phyloP scores from a whole-genome alignment of 2,797 vertebrate genomes.

The Tadarida brasiliensis region DNA sequence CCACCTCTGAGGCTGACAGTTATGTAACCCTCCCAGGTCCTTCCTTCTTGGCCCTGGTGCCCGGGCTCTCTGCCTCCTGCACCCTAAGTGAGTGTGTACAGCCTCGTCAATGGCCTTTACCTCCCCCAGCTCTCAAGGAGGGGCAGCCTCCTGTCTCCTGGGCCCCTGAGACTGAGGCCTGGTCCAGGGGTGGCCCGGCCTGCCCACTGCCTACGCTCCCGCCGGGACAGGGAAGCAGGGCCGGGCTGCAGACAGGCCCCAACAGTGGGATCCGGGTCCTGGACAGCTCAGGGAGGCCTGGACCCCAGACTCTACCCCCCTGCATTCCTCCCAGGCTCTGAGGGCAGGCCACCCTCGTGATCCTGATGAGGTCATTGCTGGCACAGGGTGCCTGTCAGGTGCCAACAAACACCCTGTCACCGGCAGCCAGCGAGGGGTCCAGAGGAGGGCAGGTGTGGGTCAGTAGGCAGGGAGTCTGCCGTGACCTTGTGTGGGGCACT shows the following conservation, averaged over 20 bases:
- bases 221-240: background rate
- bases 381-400: background rate
- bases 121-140: background rate
- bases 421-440: background rate
- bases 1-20: background rate
- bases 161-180: background rate
- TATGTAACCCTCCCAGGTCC: background rate
- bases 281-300: background rate
- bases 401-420: constrained; percentile 44
- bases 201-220: background rate
- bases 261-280: accelerated
- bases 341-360: constrained; percentile 42
- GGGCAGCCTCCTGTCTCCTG: background rate
- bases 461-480: background rate
- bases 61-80: background rate
- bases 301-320: background rate
- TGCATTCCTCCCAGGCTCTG: background rate
- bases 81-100: too few species aligned
- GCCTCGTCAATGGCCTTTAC: background rate
- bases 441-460: background rate
- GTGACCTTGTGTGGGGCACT: background rate
- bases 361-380: constrained; percentile 70
- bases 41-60: background rate
- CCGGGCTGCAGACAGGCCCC: background rate
- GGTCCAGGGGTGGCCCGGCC: background rate